Evolutionary conservation across 2,888 invertebrate species (phyloP), one percentile per base, ranked within the genome.

Genomic region (Lasioglossum vierecki): DNA sequence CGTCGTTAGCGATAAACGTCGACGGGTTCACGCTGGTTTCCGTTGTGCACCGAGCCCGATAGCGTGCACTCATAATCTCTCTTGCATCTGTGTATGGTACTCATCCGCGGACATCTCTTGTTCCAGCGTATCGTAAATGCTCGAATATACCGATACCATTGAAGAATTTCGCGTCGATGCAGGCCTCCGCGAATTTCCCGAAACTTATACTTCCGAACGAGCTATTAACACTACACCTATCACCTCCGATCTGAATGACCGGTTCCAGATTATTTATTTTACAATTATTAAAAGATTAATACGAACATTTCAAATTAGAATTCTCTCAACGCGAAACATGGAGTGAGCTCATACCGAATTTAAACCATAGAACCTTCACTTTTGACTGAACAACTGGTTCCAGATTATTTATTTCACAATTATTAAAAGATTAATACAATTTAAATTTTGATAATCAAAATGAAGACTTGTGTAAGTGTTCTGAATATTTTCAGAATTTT

Each of bases 1-100:
- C 39, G 71, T 53, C 26, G 46, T n/a, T 41, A 13, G 60, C 57
- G 74, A 80, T 60, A 80, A 70, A 49, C 49, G 68, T 68, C 11
- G 41, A n/a, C 22, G 68, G 9, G 68, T 68, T 68, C 68, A 35
- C 22, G 41, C 22, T 68, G 68, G 68, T 22, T 68, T 68, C 68
- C 4, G 66, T 68, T 68, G 15, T 63, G 30, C 66, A 22, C 9
- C 35, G 41, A 41, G 35, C 9, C 11, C 39, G 41, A 68, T 68
- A 68, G 4, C 11, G 41, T n/a, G 22, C 18, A 66, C 41, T 68
- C 41, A 22, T 39, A 68, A 39, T 39, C 39, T 68, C 22, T 2
- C 15, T 9, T 41, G 18, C 35, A 2, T 30, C n/a, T 57, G n/a
- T 26, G 26, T 26, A 60, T 1, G 4, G 60, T 60, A 30, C 66